These are phyloP conservation scores for Acanthoscelides obtectus DNA, from an alignment of 2,888 invertebrate genomes.

Conservation along the genomic window DNA sequence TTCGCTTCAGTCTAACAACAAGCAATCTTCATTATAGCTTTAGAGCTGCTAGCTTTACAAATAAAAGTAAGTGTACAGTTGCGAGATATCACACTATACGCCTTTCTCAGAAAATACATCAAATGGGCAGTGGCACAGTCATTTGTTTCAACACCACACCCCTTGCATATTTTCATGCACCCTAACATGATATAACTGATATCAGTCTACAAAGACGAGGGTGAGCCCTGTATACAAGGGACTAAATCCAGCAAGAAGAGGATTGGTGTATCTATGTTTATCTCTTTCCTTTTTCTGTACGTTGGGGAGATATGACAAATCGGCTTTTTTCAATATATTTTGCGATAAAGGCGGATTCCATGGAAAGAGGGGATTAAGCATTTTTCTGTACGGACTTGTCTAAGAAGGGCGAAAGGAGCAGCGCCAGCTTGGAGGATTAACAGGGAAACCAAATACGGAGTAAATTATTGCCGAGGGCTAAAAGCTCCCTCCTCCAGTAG, in stretches of 20 bases:
- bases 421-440: background rate
- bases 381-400: background rate
- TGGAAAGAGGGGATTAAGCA: background rate
- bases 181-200: background rate
- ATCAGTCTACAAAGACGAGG: background rate
- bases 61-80: no score
- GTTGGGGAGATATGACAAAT: constrained; percentile 10
- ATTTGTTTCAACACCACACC: background rate
- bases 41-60: no score
- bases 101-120: no score
- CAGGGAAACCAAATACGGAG: background rate
- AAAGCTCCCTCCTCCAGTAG: background rate
- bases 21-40: no score
- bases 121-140: background rate
- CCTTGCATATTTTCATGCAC: background rate
- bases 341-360: background rate
- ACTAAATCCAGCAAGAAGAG: background rate
- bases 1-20: no score
- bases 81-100: no score
- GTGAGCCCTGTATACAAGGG: background rate
- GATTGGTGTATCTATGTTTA: background rate
- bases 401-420: background rate
- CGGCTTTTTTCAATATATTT: constrained; percentile 10
- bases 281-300: background rate
- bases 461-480: background rate